Evolutionary conservation across 2,797 vertebrate species (phyloP), one percentile per base, ranked within the genome.

Genomic region (Cichlasoma orientale): DNA sequence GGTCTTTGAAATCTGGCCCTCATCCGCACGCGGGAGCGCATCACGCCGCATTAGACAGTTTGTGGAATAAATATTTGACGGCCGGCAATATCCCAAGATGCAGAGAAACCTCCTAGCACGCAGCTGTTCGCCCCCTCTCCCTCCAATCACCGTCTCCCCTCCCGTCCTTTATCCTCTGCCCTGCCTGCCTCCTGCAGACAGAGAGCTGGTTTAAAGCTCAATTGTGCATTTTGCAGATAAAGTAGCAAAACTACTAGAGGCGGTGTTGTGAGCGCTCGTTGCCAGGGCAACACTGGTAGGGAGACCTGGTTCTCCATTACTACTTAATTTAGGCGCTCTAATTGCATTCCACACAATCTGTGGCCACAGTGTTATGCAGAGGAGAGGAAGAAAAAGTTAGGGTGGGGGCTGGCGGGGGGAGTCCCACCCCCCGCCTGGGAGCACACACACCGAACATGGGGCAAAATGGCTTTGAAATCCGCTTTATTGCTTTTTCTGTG

Each of bases 171-270:
- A 82, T 75, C 66, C 83, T 16, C 63, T 87, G 82, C 89, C 85
- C 84, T 79, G 84, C 87, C 84, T 81, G 96, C 96, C 96, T 96
- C 94, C 95, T 95, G 91, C 91, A 90, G 89, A 92, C 89, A 81
- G 69, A 95, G 97, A 96, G 95, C 96, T 95, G 97, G 97, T 98
- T 98, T 97, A 96, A 97, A 98, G 97, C 97, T 98, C 97, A 98
- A 98, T 98, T 98, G 98, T 99, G 98, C 97, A 97, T 99, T 99
- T 98, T 98, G 97, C 97, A 98, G 98, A 99, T 99, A 98, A 98
- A 99, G 97, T 98, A 96, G 96, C 96, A 97, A 97, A 98, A 98
- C 97, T 97, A 99, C 97, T 98, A 97, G 97, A 97, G 97, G 97
- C 97, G 96, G 96, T 97, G 97, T 98, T 97, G 96, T 97, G 97